Percentiles rank a stretch among this genome's conserved stretches.
Conservation (phyloP, 2,888 invertebrate genomes). For the Herminia tarsipennalis region DNA sequence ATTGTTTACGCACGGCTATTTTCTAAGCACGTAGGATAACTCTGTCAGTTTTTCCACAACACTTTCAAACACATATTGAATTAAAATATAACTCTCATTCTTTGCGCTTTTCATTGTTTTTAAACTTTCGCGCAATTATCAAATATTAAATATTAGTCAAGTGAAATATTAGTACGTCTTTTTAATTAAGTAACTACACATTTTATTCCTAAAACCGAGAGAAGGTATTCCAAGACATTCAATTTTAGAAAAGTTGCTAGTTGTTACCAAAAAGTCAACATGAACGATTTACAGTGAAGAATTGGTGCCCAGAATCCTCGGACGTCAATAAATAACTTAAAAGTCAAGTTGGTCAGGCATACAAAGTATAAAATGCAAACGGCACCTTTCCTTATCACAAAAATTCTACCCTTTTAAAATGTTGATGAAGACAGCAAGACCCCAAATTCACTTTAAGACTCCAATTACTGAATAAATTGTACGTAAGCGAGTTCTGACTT, state of each 20-base stretch:
- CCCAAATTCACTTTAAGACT: slow-evolving; percentile 18
- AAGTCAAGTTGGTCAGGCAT: slow-evolving; percentile 25
- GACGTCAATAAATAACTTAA: slow-evolving; percentile 14
- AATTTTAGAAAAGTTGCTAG: too few species aligned
- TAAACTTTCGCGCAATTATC: too few species aligned
- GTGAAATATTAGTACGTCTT: too few species aligned
- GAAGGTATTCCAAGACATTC: too few species aligned
- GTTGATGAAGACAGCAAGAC: slow-evolving; percentile 19
- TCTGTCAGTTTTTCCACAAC: too few species aligned
- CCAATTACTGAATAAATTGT: slow-evolving; percentile 16
- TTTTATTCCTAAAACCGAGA: too few species aligned
- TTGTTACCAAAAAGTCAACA: too few species aligned
- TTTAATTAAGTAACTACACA: too few species aligned
- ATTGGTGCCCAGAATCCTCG: slow-evolving; percentile 7
- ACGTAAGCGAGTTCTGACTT: slow-evolving; percentile 3
- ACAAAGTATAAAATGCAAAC: slow-evolving; percentile 22
- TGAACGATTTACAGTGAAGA: background rate
- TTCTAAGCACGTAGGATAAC: slow-evolving; percentile 4
- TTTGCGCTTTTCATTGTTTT: too few species aligned
- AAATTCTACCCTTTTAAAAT: slow-evolving; percentile 27
- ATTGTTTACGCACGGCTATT: slow-evolving; percentile 28
- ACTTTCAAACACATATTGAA: too few species aligned
- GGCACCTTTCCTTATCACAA: slow-evolving; percentile 22
- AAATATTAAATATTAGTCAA: too few species aligned
- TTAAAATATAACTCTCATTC: too few species aligned